Conservation (phyloP, 2,113 vertebrate genomes). For the Myotis yumanensis region DNA sequence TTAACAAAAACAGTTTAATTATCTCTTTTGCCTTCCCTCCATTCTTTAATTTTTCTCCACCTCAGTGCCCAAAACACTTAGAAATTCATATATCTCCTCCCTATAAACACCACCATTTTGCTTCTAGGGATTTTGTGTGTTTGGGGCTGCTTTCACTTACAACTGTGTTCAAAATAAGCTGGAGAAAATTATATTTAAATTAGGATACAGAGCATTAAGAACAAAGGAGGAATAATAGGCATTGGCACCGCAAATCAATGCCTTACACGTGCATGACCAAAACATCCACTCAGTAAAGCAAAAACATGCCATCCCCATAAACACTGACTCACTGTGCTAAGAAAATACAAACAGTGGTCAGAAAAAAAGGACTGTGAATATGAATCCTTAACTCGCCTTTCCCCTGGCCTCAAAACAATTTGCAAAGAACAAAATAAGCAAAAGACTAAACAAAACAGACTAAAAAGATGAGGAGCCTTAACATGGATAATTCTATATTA, state of each 20-base stretch:
- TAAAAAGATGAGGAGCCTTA: background rate
- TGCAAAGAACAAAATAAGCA: conserved; percentile 44
- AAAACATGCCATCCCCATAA: background rate
- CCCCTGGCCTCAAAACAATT: background rate
- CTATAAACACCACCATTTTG: background rate
- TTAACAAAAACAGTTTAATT: background rate
- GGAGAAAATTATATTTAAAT: conserved; percentile 29
- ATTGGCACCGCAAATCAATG: background rate
- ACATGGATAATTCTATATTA: background rate
- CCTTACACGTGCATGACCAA: conserved; percentile 14
- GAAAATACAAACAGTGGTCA: conserved; percentile 27
- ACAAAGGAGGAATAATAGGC: background rate
- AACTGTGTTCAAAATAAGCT: background rate
- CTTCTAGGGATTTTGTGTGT: background rate
- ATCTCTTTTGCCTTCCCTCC: background rate
- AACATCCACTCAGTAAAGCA: conserved; percentile 31
- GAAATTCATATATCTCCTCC: background rate
- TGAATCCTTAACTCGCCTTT: background rate
- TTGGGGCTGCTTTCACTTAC: background rate
- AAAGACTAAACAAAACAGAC: conserved; percentile 14
- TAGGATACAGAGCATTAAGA: conserved; percentile 23
- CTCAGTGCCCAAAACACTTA: background rate
- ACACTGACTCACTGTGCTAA: background rate
- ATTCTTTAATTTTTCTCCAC: conserved; percentile 11
- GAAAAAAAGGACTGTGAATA: background rate